These are phyloP conservation scores for Xiphorhynchus erythropygius DNA, from an alignment of 2,797 vertebrate genomes.

Conservation along the genomic window DNA sequence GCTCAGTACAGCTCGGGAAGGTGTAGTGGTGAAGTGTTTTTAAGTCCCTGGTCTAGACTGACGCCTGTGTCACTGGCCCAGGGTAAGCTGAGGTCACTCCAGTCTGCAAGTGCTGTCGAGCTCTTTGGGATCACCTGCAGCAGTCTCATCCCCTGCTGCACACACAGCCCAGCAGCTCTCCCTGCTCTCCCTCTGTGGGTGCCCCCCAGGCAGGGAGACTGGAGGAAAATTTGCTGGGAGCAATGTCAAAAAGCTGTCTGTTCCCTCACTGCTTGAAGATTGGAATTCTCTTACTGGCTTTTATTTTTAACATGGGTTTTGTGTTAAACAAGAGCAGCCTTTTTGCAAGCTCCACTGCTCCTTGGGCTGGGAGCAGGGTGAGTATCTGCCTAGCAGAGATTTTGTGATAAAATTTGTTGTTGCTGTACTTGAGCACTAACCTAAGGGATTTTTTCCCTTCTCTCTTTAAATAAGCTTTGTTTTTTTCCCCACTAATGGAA, in stretches of 20 bases:
- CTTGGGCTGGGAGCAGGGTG: neutral
- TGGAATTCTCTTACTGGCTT: neutral
- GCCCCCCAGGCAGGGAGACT: neutral
- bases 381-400: neutral
- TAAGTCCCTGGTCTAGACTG: constrained; percentile 8
- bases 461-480: neutral
- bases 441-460: neutral
- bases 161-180: neutral
- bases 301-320: neutral
- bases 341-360: neutral
- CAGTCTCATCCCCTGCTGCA: neutral
- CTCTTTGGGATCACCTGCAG: neutral
- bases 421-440: neutral
- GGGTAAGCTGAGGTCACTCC: neutral
- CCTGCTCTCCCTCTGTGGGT: neutral
- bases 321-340: neutral
- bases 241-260: neutral
- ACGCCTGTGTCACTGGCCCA: neutral
- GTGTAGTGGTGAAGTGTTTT: neutral
- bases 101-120: accelerated
- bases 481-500: neutral
- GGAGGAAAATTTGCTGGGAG: neutral
- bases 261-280: neutral
- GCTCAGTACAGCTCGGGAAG: neutral
- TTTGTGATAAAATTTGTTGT: neutral